Evolutionary conservation across 2,888 invertebrate species (phyloP), one percentile per base, ranked within the genome.

Genomic region (Drosophila infuscata): DNA sequence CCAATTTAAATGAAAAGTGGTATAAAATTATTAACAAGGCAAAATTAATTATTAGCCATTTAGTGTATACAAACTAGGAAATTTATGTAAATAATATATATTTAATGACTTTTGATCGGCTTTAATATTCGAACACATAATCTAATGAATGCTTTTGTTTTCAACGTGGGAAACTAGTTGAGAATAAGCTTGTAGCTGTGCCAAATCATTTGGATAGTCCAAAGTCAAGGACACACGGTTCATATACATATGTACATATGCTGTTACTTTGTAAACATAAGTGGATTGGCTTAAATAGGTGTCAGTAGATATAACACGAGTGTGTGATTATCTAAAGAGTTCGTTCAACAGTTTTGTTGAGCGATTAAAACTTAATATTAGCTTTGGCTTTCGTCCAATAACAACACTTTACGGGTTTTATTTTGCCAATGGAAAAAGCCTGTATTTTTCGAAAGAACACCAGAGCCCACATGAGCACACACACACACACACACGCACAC

Each of bases 271-370:
- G 36, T 20, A 8, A 7, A 53, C 25, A 62, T 6, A n/a, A 8
- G 12, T 54, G 12, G 25, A 33, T n/a, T 29, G 3, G 5, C 29
- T 12, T 9, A 56, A 7, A 20, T 36, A 9, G 65, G 15, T 65
- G 48, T 65, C 53, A 67, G 15, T 48, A 54, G 12, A 7, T 20
- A 25, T 15, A 25, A 66, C 48, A 15, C 38, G 64, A 35, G 29
- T 66, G 32, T 56, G 54, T 49, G 67, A 35, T 56, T 65, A 56
- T 66, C 29, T 41, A 49, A 56, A 49, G 49, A 65, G 66, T 49
- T 38, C 36, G 29, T 65, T 46, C 36, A n/a, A 25, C 48, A 33
- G 48, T 29, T 54, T 30, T 62, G 38, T 29, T 65, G 32, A 20
- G 48, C n/a, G 46, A 46, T 11, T 66, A 53, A 53, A 46, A 53